phyloP scores from a whole-genome alignment of 2,797 vertebrate genomes.

The Malacoraja senta region DNA sequence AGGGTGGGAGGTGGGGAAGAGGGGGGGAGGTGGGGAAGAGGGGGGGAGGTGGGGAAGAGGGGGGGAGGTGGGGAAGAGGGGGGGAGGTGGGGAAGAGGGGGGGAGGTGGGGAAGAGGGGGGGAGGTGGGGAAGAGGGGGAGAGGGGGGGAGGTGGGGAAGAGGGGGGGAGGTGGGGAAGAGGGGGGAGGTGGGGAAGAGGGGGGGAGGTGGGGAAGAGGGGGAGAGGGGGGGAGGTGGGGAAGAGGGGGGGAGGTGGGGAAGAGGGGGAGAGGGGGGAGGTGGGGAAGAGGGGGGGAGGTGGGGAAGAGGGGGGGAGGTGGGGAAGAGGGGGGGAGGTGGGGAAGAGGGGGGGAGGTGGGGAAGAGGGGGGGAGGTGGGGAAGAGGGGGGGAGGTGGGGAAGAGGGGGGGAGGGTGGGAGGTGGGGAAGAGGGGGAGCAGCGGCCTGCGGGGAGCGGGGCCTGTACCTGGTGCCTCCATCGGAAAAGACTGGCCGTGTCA shows the following conservation, averaged over 20 bases:
- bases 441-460: neutral
- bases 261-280: too few relatives aligned
- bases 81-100: neutral
- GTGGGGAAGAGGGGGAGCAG: too few relatives aligned
- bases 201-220: neutral
- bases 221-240: too few relatives aligned
- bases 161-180: rapidly evolving
- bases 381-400: too few relatives aligned
- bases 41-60: neutral
- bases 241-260: too few relatives aligned
- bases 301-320: too few relatives aligned
- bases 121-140: rapidly evolving
- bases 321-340: too few relatives aligned
- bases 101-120: neutral
- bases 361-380: too few relatives aligned
- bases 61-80: constrained; percentile 34
- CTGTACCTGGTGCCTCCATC: constrained; percentile 81
- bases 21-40: rapidly evolving
- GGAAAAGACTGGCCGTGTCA: constrained; percentile 78
- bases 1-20: neutral
- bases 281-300: neutral
- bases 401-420: neutral
- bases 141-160: neutral
- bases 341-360: too few relatives aligned
- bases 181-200: rapidly evolving